Evolutionary conservation across 2,113 vertebrate genomes (phyloP).

Genomic region (Melanotaenia duboulayi): DNA sequence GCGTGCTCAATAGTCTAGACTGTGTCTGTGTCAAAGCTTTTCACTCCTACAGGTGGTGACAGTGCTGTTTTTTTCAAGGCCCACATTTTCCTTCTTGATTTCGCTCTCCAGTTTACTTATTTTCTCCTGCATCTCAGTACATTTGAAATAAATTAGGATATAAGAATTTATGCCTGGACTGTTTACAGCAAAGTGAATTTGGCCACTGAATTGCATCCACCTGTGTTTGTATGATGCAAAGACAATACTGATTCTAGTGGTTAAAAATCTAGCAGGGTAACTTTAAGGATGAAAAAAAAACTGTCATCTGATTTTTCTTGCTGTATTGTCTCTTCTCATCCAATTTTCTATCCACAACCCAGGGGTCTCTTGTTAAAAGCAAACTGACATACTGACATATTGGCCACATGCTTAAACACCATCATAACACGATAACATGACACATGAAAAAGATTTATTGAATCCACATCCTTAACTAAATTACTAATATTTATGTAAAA

Average conservation of each 20-base stretch:
- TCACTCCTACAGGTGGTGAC: slow-evolving; percentile 13
- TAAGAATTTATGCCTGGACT: neutral
- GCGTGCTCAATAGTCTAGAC: slow-evolving; percentile 6
- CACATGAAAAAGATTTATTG: neutral
- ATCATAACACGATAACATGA: neutral
- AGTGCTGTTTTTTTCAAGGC: slow-evolving; percentile 8
- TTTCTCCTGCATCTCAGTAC: neutral
- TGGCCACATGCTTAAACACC: neutral
- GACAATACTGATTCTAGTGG: neutral
- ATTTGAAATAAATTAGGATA: neutral
- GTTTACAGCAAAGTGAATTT: neutral
- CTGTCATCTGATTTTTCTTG: no score
- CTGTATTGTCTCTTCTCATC: no score
- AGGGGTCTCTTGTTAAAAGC: neutral
- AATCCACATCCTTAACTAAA: neutral
- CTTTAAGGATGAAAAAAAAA: neutral
- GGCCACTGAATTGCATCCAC: no score
- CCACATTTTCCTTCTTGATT: neutral
- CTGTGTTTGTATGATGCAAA: neutral
- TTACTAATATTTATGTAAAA: neutral
- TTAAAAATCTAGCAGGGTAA: neutral
- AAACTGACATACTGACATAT: neutral
- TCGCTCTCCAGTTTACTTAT: neutral
- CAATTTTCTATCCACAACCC: neutral
- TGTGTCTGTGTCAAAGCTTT: slow-evolving; percentile 19